phyloP scores from a whole-genome alignment of 1,140 invertebrate species.

The Lepidostoma basale region DNA sequence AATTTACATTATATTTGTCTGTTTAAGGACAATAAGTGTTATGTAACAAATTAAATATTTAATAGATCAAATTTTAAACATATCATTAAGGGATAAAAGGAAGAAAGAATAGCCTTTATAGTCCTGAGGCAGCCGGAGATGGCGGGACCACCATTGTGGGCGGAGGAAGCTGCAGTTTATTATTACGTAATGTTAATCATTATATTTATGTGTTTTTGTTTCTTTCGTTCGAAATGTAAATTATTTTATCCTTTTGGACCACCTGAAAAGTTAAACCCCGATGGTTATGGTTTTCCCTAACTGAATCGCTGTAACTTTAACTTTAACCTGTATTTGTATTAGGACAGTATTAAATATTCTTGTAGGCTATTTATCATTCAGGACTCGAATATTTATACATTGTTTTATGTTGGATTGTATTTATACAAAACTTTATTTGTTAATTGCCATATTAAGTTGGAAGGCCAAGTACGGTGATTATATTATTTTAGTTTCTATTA shows the following conservation, averaged over 20 bases:
- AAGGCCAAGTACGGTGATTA: conserved; percentile 15
- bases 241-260: neutral
- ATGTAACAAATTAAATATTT: conserved; percentile 16
- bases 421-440: conserved; percentile 22
- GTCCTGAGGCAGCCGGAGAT: neutral
- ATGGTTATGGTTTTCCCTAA: neutral
- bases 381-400: conserved; percentile 12
- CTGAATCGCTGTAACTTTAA: too few relatives aligned
- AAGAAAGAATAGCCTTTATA: conserved; percentile 3
- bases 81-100: conserved; percentile 12
- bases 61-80: conserved; percentile 27
- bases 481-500: conserved; percentile 13
- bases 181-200: too few relatives aligned
- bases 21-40: conserved; percentile 21
- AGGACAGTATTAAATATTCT: conserved; percentile 6
- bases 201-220: too few relatives aligned
- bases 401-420: conserved; percentile 24
- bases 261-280: neutral
- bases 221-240: too few relatives aligned
- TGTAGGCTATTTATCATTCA: conserved; percentile 22
- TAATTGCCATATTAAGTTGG: conserved; percentile 27
- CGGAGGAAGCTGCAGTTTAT: too few relatives aligned
- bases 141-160: neutral
- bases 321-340: too few relatives aligned
- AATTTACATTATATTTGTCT: conserved; percentile 14